Conservation (phyloP, 2,797 vertebrate species). For the Morus bassanus region DNA sequence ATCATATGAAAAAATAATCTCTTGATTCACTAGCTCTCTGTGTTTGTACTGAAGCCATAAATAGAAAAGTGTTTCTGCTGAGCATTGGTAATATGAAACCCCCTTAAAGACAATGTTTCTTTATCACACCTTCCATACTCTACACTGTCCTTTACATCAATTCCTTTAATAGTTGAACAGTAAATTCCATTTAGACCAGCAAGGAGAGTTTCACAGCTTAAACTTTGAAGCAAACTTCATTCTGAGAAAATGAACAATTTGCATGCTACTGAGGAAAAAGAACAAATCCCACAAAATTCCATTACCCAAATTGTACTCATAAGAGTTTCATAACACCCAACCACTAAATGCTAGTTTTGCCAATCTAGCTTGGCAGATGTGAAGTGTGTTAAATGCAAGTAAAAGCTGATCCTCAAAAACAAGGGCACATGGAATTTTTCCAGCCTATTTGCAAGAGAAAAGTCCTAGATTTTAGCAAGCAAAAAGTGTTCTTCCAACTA, state of each 20-base stretch:
- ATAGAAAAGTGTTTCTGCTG: slow-evolving; percentile 61
- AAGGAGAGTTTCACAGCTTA: neutral
- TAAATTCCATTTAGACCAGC: slow-evolving; percentile 50
- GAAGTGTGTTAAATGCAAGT: neutral
- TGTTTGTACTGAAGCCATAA: slow-evolving; percentile 57
- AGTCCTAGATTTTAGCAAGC: neutral
- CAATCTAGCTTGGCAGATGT: neutral
- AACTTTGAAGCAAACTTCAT: neutral
- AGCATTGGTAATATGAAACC: slow-evolving; percentile 65
- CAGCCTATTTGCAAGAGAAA: neutral
- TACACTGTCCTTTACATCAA: slow-evolving; percentile 58
- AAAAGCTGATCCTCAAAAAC: neutral
- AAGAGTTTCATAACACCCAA: neutral
- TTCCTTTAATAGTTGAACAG: slow-evolving; percentile 67
- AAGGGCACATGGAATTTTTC: neutral
- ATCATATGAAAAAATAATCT: slow-evolving; percentile 53
- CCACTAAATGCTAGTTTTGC: neutral
- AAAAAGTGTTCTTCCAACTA: neutral
- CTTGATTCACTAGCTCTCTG: slow-evolving; percentile 58
- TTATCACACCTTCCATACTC: slow-evolving; percentile 39
- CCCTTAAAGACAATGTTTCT: slow-evolving; percentile 64
- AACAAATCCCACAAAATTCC: slow-evolving; percentile 28
- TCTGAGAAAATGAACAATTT: slow-evolving; percentile 24
- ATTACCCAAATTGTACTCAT: neutral
- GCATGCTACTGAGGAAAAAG: slow-evolving; percentile 10